Conservation (phyloP, 2,797 vertebrate species). For the Antennarius maculatus region DNA sequence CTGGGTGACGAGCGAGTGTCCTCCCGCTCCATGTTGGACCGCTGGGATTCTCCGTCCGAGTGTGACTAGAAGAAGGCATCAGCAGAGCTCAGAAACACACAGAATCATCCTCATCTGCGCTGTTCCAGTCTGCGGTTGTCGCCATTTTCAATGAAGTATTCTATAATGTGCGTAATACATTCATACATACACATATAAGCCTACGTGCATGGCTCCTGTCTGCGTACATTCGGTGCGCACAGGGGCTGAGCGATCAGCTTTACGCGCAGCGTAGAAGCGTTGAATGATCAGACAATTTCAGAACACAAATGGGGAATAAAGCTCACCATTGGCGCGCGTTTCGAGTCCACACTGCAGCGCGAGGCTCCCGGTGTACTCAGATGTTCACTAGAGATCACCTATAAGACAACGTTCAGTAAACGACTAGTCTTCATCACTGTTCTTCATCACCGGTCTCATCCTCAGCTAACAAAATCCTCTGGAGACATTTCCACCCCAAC, state of each 20-base stretch:
- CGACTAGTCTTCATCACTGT: constrained; percentile 70
- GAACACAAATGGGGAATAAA: constrained; percentile 19
- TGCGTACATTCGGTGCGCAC: too few relatives aligned
- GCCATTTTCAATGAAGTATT: constrained; percentile 24
- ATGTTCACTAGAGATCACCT: constrained; percentile 83
- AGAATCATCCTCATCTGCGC: constrained; percentile 1
- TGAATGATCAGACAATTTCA: constrained; percentile 10
- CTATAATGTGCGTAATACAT: not conserved
- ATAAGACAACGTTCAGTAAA: constrained; percentile 72
- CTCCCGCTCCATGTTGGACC: constrained; percentile 89
- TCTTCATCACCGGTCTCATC: constrained; percentile 45
- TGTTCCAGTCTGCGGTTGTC: constrained; percentile 17
- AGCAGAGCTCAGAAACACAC: constrained; percentile 33
- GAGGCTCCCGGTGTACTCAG: constrained; percentile 81
- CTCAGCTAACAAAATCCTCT: constrained; percentile 55
- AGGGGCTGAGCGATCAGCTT: too few relatives aligned
- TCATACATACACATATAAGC: not conserved
- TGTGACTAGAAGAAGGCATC: constrained; percentile 84
- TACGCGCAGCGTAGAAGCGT: not conserved
- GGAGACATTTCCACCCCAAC: constrained; percentile 54
- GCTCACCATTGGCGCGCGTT: constrained; percentile 89
- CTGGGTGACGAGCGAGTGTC: constrained; percentile 89
- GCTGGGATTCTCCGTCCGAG: constrained; percentile 90
- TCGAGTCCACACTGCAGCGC: constrained; percentile 83
- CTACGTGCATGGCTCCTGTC: not conserved